Percentiles rank a stretch among this genome's conserved stretches.
phyloP scores from a whole-genome alignment of 2,113 vertebrate genomes.

The Lycaon pictus region DNA sequence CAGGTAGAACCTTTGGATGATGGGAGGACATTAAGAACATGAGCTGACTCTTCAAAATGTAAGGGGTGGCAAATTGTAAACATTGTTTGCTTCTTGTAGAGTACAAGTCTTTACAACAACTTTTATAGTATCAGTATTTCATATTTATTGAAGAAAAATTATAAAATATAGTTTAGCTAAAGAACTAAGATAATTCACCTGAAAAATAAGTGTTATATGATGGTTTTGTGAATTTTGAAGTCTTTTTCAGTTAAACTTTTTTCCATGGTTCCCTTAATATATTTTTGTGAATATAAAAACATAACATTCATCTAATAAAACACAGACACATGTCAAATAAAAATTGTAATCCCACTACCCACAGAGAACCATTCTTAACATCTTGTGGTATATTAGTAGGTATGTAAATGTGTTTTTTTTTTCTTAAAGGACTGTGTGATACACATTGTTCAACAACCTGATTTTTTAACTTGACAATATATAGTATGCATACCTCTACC shows the following conservation, averaged over 20 bases:
- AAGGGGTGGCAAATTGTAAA: slow-evolving; percentile 43
- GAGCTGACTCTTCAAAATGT: slow-evolving; percentile 48
- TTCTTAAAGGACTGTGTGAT: background rate
- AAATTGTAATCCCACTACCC: slow-evolving; percentile 30
- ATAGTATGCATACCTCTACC: background rate
- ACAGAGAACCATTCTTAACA: slow-evolving; percentile 36
- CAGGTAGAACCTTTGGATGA: background rate
- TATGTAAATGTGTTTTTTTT: slow-evolving; percentile 47
- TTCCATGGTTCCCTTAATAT: slow-evolving; percentile 29
- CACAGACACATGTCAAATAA: background rate
- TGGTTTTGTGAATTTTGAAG: slow-evolving; percentile 56
- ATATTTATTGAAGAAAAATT: slow-evolving; percentile 43
- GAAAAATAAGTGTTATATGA: slow-evolving; percentile 16
- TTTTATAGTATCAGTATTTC: slow-evolving; percentile 35
- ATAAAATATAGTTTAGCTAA: slow-evolving; percentile 46
- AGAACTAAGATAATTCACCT: background rate
- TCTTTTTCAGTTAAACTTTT: slow-evolving; percentile 50
- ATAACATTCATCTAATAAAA: slow-evolving; percentile 50
- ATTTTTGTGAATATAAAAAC: slow-evolving; percentile 47
- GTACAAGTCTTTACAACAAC: background rate
- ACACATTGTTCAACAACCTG: slow-evolving; percentile 30
- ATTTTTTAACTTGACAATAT: slow-evolving; percentile 20
- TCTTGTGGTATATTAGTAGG: background rate
- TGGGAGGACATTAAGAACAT: slow-evolving; percentile 41
- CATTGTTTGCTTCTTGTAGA: slow-evolving; percentile 23